Evolutionary conservation across 2,888 invertebrate genomes (phyloP).

Genomic region (Lycophotia porphyrea): DNA sequence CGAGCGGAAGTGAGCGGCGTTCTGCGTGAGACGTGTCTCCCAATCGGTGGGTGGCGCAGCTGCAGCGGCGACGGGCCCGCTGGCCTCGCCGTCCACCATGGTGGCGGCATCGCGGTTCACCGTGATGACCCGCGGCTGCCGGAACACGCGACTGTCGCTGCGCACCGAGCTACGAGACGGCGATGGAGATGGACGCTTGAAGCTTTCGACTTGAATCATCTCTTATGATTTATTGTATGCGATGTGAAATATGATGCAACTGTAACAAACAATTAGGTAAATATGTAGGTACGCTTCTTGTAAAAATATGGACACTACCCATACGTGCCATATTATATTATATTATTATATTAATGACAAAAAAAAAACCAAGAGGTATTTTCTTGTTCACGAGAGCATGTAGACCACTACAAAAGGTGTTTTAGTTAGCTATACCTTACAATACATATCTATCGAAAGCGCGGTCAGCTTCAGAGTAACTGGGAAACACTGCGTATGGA

Average conservation of each 20-base stretch:
- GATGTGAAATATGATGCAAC: slow-evolving; percentile 39
- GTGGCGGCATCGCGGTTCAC: slow-evolving; percentile 89
- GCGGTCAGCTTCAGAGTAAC: slow-evolving; percentile 46
- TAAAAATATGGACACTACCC: background rate
- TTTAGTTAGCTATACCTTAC: slow-evolving; percentile 29
- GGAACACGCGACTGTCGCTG: slow-evolving; percentile 84
- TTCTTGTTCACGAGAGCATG: slow-evolving; percentile 16
- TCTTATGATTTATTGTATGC: slow-evolving; percentile 59
- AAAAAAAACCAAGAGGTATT: slow-evolving; percentile 5
- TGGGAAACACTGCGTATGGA: slow-evolving; percentile 61
- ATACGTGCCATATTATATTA: background rate
- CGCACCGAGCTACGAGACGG: slow-evolving; percentile 87
- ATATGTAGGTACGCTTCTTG: background rate
- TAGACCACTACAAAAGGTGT: slow-evolving; percentile 15
- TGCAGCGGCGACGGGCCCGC: slow-evolving; percentile 66
- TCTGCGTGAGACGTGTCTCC: slow-evolving; percentile 78
- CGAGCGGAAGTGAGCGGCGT: slow-evolving; percentile 84
- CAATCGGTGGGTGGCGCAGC: slow-evolving; percentile 72
- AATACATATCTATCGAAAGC: slow-evolving; percentile 48
- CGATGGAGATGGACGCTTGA: slow-evolving; percentile 87
- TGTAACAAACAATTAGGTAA: slow-evolving; percentile 48
- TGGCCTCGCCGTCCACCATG: slow-evolving; percentile 85
- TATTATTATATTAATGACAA: no score
- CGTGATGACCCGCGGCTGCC: slow-evolving; percentile 87
- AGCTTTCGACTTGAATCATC: slow-evolving; percentile 87